These are phyloP conservation scores for Syrphus vitripennis DNA, from an alignment of 2,888 invertebrate genomes.

Conservation along the genomic window DNA sequence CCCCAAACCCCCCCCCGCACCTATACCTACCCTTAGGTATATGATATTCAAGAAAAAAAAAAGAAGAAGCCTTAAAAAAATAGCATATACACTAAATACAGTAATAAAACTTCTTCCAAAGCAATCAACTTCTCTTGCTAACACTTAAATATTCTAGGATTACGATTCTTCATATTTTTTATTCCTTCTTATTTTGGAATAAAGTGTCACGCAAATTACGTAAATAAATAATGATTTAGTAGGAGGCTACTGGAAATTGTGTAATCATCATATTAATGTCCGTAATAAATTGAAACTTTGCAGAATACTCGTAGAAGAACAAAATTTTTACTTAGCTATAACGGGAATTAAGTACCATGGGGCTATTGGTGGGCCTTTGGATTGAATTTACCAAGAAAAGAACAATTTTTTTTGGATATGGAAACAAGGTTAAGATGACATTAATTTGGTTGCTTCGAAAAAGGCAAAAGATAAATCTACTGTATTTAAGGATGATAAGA, in stretches of 20 bases:
- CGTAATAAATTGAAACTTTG: conserved; percentile 32
- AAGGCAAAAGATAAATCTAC: background rate
- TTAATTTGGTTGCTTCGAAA: background rate
- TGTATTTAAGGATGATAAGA: background rate
- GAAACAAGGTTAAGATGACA: background rate
- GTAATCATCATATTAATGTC: conserved; percentile 41
- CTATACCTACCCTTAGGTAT: background rate
- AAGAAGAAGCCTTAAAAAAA: background rate
- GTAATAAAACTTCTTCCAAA: conserved; percentile 47
- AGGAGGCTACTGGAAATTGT: conserved; percentile 36
- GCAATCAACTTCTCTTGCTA: conserved; percentile 41
- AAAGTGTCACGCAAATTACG: conserved; percentile 44
- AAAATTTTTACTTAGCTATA: background rate
- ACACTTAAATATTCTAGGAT: background rate
- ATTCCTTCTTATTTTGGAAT: conserved; percentile 34
- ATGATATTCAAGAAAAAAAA: background rate
- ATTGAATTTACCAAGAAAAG: background rate
- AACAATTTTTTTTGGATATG: background rate
- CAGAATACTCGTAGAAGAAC: background rate
- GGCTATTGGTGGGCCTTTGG: background rate
- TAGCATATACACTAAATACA: background rate
- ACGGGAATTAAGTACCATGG: background rate
- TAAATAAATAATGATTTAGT: conserved; percentile 48
- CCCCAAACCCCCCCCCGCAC: background rate
- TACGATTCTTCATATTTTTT: conserved; percentile 22